phyloP scores from a whole-genome alignment of 2,113 vertebrate species.

The Phocoena sinus region DNA sequence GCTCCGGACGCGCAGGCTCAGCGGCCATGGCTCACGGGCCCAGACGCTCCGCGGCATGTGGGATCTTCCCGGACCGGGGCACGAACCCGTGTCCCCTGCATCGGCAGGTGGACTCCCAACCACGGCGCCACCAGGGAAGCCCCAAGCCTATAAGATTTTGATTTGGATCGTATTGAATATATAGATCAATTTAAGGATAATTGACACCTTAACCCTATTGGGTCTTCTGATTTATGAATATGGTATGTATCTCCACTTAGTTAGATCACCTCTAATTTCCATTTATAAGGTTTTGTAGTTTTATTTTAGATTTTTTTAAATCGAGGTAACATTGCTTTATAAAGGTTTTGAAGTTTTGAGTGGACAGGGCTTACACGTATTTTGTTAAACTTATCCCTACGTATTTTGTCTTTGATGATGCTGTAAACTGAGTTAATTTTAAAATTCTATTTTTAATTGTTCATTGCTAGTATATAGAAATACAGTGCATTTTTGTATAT shows the following conservation, averaged over 20 bases:
- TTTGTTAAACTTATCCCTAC: background rate
- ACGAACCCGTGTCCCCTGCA: too few species aligned
- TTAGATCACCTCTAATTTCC: background rate
- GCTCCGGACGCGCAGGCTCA: too few species aligned
- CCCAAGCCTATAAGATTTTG: background rate
- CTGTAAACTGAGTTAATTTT: background rate
- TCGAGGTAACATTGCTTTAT: too few species aligned
- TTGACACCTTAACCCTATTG: background rate
- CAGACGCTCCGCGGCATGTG: too few species aligned
- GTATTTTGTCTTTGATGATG: background rate
- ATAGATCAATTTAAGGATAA: background rate
- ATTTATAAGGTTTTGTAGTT: background rate
- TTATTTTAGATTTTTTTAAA: background rate
- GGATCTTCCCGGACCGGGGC: too few species aligned
- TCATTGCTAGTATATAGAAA: background rate
- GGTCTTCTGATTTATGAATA: background rate
- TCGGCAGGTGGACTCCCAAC: too few species aligned
- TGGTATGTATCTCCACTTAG: too few species aligned
- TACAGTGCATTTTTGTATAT: background rate
- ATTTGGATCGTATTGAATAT: background rate
- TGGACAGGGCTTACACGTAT: background rate
- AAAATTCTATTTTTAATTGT: background rate
- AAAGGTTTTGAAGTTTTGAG: background rate
- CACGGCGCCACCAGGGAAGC: too few species aligned
- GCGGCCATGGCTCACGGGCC: too few species aligned